phyloP scores from a whole-genome alignment of 1,140 invertebrate genomes.

The Teleopsis dalmanni region DNA sequence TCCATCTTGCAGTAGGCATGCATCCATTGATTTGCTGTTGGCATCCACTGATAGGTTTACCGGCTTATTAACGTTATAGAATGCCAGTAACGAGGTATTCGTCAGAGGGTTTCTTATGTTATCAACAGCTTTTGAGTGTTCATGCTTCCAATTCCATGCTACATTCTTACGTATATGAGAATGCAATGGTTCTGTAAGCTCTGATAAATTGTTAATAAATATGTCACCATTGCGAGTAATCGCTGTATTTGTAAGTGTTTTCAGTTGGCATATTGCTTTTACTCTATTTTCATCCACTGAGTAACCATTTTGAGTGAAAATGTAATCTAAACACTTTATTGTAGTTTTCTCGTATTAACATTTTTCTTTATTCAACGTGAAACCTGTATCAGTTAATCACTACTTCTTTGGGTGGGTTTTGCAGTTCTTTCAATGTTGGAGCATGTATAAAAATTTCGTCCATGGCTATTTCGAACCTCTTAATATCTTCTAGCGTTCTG shows the following conservation, averaged over 20 bases:
- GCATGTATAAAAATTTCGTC: constrained; percentile 35
- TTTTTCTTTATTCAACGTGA: constrained; percentile 32
- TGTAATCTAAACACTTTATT: constrained; percentile 33
- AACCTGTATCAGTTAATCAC: constrained; percentile 19
- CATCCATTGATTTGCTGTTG: constrained; percentile 19
- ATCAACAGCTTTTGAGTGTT: constrained; percentile 30
- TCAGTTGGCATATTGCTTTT: constrained; percentile 26
- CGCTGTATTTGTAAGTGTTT: constrained; percentile 27
- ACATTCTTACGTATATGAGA: constrained; percentile 41
- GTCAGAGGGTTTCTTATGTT: constrained; percentile 31
- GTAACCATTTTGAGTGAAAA: constrained; percentile 31
- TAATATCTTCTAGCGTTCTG: constrained; percentile 16
- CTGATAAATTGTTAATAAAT: constrained; percentile 41
- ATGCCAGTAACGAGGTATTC: constrained; percentile 22
- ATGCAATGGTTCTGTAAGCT: constrained; percentile 33
- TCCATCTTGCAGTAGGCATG: constrained; percentile 21
- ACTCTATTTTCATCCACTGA: constrained; percentile 32
- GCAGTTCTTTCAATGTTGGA: background rate
- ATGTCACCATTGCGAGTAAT: constrained; percentile 44
- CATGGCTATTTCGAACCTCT: constrained; percentile 17
- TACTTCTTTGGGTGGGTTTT: constrained; percentile 10
- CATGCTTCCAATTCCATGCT: constrained; percentile 31
- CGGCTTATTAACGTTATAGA: constrained; percentile 18
- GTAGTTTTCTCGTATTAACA: constrained; percentile 18
- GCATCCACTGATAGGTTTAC: constrained; percentile 17